Conservation (phyloP, 1,140 invertebrate species). For the Atta cephalotes region DNA sequence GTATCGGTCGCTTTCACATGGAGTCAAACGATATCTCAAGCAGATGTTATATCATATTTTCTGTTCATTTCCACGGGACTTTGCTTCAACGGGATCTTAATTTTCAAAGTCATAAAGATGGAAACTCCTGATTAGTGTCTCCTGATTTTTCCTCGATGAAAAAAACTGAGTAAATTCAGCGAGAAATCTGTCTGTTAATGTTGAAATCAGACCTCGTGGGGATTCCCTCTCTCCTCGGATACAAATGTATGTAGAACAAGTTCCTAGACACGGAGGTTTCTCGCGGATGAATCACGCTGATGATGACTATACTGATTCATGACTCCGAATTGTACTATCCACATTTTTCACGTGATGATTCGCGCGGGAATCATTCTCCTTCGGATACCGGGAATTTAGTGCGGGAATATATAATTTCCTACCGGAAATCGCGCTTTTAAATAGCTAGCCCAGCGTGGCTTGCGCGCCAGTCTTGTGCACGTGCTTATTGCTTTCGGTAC, state of each 20-base stretch:
- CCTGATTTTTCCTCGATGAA: neutral
- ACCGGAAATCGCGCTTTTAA: slow-evolving; percentile 46
- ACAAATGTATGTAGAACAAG: neutral
- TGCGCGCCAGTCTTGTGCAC: slow-evolving; percentile 5
- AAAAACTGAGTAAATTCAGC: neutral
- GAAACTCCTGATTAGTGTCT: neutral
- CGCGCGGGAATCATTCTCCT: slow-evolving; percentile 26
- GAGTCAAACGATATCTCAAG: too few relatives aligned
- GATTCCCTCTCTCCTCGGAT: neutral
- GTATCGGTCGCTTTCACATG: too few relatives aligned
- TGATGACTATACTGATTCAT: slow-evolving; percentile 47
- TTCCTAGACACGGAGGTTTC: neutral
- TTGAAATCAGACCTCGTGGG: neutral
- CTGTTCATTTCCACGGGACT: neutral
- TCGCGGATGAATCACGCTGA: slow-evolving; percentile 38
- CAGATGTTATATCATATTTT: neutral
- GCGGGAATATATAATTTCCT: slow-evolving; percentile 18
- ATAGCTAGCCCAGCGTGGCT: neutral
- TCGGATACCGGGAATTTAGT: slow-evolving; percentile 15
- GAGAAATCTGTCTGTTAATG: neutral
- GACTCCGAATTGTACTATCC: slow-evolving; percentile 11
- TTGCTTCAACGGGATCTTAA: neutral
- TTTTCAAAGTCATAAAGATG: neutral
- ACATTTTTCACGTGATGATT: slow-evolving; percentile 28
- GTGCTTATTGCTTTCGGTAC: slow-evolving; percentile 2